Evolutionary conservation across 37 sponge, comb jelly and placozoan species (phyloP), one percentile per base, ranked within the genome.

Genomic region (Lycopodina hypogea): DNA sequence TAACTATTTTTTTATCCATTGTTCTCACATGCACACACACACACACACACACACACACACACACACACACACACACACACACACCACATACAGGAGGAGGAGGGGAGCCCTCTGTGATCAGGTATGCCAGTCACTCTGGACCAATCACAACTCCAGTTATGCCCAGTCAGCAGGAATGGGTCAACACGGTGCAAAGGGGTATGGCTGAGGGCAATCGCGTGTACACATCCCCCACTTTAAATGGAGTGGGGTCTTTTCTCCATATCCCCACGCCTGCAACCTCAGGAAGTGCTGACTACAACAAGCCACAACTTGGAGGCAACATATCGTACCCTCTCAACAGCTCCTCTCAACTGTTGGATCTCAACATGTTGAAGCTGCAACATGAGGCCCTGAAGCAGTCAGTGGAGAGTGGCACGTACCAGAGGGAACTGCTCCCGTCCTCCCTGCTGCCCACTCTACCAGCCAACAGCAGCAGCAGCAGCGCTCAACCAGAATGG

Each of bases 101-200:
- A 45, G 48, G 48, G 48, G 48, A 45, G 48, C 48, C 4, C 8
- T 12, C 48, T 19, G 52, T 30, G 50, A 15, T 2, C 12, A 73
- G 24, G 57, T 24, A 9, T 45, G 23, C 14, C 39, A 12, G 41
- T n/a, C 71, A 40, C 14, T 37, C 42, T 24, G 52, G 34, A 2
- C 74, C 74, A 15, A 52, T 73, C 26, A 51, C 74, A 53, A 57
- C 53, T 53, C 74, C 74, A 53, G 74, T 73, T 36, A 32, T 34
- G n/a, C 52, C 74, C 55, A 73, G n/a, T 52, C 53, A 32, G 68
- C 35, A 51, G 15, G 74, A 53, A 19, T 33, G 36, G 71, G 62
- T 60, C 36, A 26, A 6, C 56, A 33, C 28, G 41, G 74, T 48
- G 18, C 74, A n/a, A 30, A n/a, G 56, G 57, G 52, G 36, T 48